Percentiles rank a stretch among this genome's conserved stretches.
phyloP scores from a whole-genome alignment of 2,113 vertebrate species.

The Lamprotornis superbus region DNA sequence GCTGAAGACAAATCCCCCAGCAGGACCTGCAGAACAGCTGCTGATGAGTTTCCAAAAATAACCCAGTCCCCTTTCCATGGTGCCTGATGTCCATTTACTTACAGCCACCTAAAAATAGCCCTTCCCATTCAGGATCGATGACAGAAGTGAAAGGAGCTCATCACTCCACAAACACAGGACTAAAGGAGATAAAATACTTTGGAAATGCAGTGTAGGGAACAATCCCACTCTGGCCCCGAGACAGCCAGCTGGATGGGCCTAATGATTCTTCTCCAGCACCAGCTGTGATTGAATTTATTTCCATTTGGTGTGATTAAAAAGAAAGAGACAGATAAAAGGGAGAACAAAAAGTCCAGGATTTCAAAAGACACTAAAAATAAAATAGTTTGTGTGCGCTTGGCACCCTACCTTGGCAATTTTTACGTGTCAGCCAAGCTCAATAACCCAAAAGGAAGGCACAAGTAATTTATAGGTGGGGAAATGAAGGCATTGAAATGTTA shows the following conservation, averaged over 20 bases:
- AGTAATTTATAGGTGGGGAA: neutral
- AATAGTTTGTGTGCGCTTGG: neutral
- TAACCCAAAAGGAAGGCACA: neutral
- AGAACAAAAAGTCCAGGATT: conserved; percentile 47
- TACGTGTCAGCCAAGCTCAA: neutral
- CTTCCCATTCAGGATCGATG: neutral
- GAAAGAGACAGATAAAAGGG: conserved; percentile 18
- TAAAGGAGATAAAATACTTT: neutral
- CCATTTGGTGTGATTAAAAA: conserved; percentile 38
- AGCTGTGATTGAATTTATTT: conserved; percentile 44
- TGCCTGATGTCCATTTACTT: neutral
- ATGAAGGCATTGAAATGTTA: neutral
- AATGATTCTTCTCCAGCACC: conserved; percentile 30
- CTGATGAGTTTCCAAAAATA: conserved; percentile 20
- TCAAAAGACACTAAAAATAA: conserved; percentile 50
- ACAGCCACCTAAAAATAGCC: conserved; percentile 36
- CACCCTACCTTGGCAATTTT: conserved; percentile 19
- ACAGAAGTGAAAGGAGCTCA: neutral
- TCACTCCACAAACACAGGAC: neutral
- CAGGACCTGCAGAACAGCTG: neutral
- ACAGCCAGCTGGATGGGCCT: conserved; percentile 40
- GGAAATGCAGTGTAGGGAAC: neutral
- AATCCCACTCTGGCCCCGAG: neutral
- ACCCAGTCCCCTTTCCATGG: rapidly evolving
- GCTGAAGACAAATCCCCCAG: neutral